Conservation (phyloP, 2,888 invertebrate genomes). For the Philonicus albiceps region DNA sequence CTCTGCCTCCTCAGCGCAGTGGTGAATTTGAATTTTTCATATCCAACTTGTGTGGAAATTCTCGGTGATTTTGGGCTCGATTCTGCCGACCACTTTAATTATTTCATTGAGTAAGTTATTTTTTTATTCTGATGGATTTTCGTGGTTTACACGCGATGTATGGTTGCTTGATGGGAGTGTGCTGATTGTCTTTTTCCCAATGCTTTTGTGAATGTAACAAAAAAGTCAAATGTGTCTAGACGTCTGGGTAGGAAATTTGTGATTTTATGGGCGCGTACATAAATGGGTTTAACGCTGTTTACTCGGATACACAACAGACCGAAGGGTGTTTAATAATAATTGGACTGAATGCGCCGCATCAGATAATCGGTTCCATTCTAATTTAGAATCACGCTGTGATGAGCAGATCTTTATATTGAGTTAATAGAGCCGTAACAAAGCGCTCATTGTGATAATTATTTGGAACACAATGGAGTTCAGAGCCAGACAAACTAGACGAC, state of each 20-base stretch:
- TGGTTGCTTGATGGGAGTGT: neutral
- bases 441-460: neutral
- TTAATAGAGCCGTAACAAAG: slow-evolving; percentile 20
- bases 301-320: neutral
- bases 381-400: neutral
- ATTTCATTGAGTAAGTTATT: neutral
- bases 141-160: neutral
- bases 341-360: neutral
- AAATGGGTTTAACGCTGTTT: neutral
- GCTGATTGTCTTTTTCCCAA: neutral
- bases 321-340: neutral
- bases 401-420: neutral
- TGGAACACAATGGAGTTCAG: neutral
- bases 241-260: slow-evolving; percentile 20
- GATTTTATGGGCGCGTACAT: slow-evolving; percentile 17
- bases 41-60: neutral
- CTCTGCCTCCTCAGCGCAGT: neutral
- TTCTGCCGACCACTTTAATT: neutral
- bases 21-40: slow-evolving; percentile 25
- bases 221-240: slow-evolving; percentile 15
- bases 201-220: neutral
- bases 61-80: neutral
- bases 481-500: neutral
- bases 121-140: neutral
- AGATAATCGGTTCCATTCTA: neutral